Conservation (phyloP, 1,140 invertebrate species). For the Akabosia matsudoensis region DNA sequence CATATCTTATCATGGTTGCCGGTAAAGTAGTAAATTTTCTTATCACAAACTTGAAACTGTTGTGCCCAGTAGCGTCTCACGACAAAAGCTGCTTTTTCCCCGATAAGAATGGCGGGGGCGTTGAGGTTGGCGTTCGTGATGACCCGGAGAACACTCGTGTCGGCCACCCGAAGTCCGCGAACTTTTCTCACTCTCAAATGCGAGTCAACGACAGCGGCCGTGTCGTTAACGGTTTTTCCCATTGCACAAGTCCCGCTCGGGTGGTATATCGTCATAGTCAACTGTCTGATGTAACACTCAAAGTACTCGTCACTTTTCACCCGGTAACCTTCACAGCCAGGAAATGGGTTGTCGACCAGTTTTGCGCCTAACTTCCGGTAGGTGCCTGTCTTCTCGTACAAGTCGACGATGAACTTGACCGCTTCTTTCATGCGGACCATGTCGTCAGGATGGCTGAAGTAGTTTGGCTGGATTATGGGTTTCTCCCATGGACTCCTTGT, state of each 20-base stretch:
- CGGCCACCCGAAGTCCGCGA: slow-evolving; percentile 35
- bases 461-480: slow-evolving; percentile 74
- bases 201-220: slow-evolving; percentile 72
- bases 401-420: slow-evolving; percentile 28
- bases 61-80: slow-evolving; percentile 30
- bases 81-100: slow-evolving; percentile 28
- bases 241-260: slow-evolving; percentile 80
- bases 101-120: slow-evolving; percentile 32
- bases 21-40: slow-evolving; percentile 9
- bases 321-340: slow-evolving; percentile 32
- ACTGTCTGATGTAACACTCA: slow-evolving; percentile 34
- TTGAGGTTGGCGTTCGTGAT: slow-evolving; percentile 40
- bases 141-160: slow-evolving; percentile 25
- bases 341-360: slow-evolving; percentile 28
- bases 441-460: slow-evolving; percentile 63
- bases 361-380: slow-evolving; percentile 19
- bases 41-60: slow-evolving; percentile 29
- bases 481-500: slow-evolving; percentile 60
- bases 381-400: slow-evolving; percentile 24
- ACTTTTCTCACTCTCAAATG: slow-evolving; percentile 28
- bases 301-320: slow-evolving; percentile 36
- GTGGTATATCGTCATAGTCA: slow-evolving; percentile 79
- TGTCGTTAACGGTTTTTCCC: slow-evolving; percentile 67
- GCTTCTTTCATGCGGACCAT: slow-evolving; percentile 56
- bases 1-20: slow-evolving; percentile 12